Base-by-base conservation (phyloP, 2,888 invertebrate genomes). In the Pandemis cinnamomeana region DNA sequence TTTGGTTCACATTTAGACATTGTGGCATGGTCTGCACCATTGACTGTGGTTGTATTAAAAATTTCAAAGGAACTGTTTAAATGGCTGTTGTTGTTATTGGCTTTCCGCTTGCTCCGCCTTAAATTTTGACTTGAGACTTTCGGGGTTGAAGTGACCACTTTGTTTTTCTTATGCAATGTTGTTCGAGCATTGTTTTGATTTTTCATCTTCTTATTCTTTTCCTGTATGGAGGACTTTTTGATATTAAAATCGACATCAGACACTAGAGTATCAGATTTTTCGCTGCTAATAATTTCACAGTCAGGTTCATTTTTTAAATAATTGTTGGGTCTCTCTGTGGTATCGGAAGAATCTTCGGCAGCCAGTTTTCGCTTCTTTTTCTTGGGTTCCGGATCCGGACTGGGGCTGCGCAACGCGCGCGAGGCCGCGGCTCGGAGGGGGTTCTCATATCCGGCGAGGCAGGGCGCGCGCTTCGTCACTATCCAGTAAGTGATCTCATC, bases 401-500 rank as follows among this genome's bases (percentile, higher is more conserved):
- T 88, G 83, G 75, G 87, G 82, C 67, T 53, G 67, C 64, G 64
- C 27, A 46, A 44, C 2, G 48, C 48, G 41, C 41, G 53, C n/a
- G 15, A n/a, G 10, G 67, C 15, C 41, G 67, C 41, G 8, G 61
- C 36, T 10, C 86, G 86, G 53, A 86, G 80, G 53, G 84, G 79
- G 80, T 87, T 89, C 64, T 93, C 91, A 85, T 90, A 91, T 80
- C 88, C 88, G 80, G 89, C 88, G 55, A 94, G 90, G 85, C 94
- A 94, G 0, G 94, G 94, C 13, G 94, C 91, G 81, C 91, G 85
- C 77, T 91, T 91, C 1, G 94, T 93, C 78, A 87, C 86, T 46
- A 94, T 86, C 94, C 94, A 94, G 78, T 88, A 93, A 1, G 89
- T 83, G 84, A 94, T 94, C 81, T 94, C 94, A 77, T 94, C 93